A percentile compares a stretch with the other conserved stretches of the same genome.
Evolutionary conservation across 2,113 vertebrate species (phyloP).

Genomic region (Cichladusa arquata): DNA sequence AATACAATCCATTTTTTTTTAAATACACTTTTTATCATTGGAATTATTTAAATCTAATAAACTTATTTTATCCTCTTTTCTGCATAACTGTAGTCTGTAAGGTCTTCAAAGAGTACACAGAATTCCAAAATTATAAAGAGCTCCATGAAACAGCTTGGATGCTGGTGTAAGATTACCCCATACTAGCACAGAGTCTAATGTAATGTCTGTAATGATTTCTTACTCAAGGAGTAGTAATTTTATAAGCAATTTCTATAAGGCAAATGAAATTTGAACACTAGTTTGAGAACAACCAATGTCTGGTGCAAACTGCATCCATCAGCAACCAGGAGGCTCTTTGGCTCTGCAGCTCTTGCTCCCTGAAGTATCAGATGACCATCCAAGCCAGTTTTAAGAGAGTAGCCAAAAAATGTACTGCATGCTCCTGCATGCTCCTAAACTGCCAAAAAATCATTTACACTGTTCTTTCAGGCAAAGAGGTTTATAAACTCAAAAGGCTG

Average conservation of each 20-base stretch:
- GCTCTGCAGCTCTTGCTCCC: background rate
- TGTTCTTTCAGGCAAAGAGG: background rate
- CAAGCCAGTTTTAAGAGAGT: background rate
- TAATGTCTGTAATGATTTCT: background rate
- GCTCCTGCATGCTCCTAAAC: background rate
- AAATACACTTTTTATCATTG: background rate
- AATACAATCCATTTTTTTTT: background rate
- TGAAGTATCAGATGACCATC: background rate
- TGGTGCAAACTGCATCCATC: background rate
- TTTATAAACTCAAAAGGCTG: background rate
- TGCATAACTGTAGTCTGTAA: background rate
- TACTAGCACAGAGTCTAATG: background rate
- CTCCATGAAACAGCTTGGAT: background rate
- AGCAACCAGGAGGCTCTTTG: background rate
- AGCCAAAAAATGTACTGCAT: background rate
- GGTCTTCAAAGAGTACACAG: background rate
- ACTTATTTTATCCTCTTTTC: background rate
- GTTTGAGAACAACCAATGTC: background rate
- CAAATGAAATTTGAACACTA: slow-evolving; percentile 11
- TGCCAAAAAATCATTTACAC: background rate
- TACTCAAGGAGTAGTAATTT: background rate
- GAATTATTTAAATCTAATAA: background rate
- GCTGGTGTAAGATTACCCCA: background rate
- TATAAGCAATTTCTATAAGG: background rate
- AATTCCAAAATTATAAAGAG: background rate